A percentile compares a stretch with the other conserved stretches of the same genome.
phyloP scores from a whole-genome alignment of 2,797 vertebrate genomes.

The Liasis olivaceus region DNA sequence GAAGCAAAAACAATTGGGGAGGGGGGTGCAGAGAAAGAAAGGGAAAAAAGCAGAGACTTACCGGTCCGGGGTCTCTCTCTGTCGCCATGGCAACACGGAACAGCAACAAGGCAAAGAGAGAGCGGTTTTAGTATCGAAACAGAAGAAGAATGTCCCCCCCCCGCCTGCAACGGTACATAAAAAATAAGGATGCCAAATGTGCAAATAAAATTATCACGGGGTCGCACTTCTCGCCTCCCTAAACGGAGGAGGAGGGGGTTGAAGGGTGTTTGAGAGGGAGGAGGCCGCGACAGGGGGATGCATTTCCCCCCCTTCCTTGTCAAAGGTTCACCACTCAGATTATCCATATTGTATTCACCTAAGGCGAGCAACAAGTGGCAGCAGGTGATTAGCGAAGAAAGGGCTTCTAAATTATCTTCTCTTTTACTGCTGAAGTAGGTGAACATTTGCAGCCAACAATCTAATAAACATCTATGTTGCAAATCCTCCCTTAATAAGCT shows the following conservation, averaged over 20 bases:
- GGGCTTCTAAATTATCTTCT: background rate
- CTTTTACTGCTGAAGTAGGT: background rate
- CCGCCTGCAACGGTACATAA: background rate
- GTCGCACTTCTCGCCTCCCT: background rate
- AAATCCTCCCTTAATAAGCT: background rate
- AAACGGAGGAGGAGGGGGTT: background rate
- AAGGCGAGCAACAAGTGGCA: background rate
- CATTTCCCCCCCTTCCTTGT: background rate
- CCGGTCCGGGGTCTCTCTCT: conserved; percentile 90
- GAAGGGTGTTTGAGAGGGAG: too few species aligned
- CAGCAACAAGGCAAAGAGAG: conserved; percentile 35
- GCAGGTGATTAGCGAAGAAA: background rate
- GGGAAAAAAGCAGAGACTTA: conserved; percentile 74
- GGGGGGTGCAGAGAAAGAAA: background rate
- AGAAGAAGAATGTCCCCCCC: background rate
- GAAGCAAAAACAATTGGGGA: background rate
- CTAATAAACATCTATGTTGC: background rate
- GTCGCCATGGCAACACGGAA: conserved; percentile 65
- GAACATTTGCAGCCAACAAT: background rate
- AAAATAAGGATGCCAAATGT: background rate
- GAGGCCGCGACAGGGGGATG: background rate
- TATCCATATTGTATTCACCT: background rate
- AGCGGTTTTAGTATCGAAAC: conserved; percentile 31
- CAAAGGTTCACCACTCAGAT: background rate
- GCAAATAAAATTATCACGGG: background rate